Evolutionary conservation across 2,888 invertebrate genomes (phyloP).

Genomic region (Dryadula phaetusa): DNA sequence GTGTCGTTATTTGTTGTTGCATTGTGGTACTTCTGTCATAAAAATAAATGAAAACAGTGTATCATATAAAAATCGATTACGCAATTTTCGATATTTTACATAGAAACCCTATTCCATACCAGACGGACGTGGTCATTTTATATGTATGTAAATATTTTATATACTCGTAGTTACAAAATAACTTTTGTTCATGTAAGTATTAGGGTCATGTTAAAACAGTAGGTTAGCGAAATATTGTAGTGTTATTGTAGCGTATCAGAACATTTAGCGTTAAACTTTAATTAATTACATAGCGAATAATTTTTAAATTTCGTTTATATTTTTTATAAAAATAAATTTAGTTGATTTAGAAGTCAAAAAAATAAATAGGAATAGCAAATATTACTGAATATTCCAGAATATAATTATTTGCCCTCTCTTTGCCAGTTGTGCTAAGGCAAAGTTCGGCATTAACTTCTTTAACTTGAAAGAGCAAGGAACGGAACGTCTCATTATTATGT

Average conservation of each 20-base stretch:
- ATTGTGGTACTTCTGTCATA: too few species aligned
- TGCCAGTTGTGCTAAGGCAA: too few species aligned
- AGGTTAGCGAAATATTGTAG: neutral
- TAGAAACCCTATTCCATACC: neutral
- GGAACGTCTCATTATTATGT: too few species aligned
- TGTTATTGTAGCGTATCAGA: neutral
- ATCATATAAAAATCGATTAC: neutral
- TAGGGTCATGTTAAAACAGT: neutral
- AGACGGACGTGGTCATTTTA: slow-evolving; percentile 12
- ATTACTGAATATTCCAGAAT: too few species aligned
- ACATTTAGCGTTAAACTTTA: neutral
- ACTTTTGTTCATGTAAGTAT: neutral
- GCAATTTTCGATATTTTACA: neutral
- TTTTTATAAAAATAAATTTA: too few species aligned
- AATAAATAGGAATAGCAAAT: too few species aligned
- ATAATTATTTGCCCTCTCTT: too few species aligned
- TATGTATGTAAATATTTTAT: neutral
- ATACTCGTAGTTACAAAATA: neutral
- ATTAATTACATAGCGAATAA: neutral
- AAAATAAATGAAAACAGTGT: too few species aligned
- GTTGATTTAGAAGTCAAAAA: too few species aligned
- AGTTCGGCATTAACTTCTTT: too few species aligned
- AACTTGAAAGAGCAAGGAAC: too few species aligned
- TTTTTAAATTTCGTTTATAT: neutral
- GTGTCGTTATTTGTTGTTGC: too few species aligned